Evolutionary conservation across 2,888 invertebrate species (phyloP).

Genomic region (Cataglyphis altisquamis): DNA sequence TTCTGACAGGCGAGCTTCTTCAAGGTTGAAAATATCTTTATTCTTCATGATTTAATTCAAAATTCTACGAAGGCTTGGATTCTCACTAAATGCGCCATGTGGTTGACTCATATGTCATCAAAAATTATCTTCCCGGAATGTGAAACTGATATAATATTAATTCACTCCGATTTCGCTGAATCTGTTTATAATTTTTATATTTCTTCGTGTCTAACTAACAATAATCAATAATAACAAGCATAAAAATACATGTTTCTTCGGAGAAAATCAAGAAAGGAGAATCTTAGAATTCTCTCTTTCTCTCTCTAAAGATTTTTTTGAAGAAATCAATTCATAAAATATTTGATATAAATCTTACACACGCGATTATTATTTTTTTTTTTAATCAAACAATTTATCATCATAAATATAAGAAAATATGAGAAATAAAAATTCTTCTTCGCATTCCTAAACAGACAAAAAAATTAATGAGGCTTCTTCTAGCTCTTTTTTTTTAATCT

Average conservation of each 20-base stretch:
- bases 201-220: neutral
- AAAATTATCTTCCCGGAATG: neutral
- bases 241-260: constrained; percentile 4
- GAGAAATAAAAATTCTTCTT: constrained; percentile 1
- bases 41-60: neutral
- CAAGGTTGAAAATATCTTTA: neutral
- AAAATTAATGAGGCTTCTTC: neutral
- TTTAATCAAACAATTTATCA: neutral
- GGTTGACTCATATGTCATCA: neutral
- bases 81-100: neutral
- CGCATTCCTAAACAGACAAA: neutral
- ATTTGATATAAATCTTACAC: neutral
- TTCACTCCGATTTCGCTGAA: neutral
- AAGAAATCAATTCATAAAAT: neutral
- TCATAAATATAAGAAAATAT: neutral
- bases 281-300: neutral
- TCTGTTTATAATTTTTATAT: neutral
- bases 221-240: neutral
- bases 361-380: neutral
- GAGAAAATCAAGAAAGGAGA: neutral
- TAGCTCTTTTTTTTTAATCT: neutral
- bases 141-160: neutral
- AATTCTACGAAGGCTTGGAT: neutral
- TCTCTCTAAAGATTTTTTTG: neutral
- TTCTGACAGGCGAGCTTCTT: neutral